Evolutionary conservation across 2,888 invertebrate genomes (phyloP).

Genomic region (Troides aeacus): DNA sequence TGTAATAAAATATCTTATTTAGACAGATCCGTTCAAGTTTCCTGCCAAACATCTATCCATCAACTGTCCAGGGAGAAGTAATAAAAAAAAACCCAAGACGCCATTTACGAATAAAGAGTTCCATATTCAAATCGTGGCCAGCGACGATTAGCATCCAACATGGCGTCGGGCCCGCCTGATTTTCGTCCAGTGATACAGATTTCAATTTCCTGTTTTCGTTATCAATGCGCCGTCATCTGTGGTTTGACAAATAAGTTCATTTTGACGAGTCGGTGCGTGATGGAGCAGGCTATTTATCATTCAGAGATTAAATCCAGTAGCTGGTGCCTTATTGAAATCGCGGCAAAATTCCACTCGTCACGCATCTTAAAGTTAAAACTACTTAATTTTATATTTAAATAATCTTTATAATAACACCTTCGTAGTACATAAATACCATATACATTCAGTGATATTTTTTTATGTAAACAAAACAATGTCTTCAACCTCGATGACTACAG

Average conservation of each 20-base stretch:
- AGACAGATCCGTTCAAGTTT: constrained; percentile 43
- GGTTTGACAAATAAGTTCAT: constrained; percentile 78
- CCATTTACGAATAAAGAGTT: constrained; percentile 63
- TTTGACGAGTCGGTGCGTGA: constrained; percentile 71
- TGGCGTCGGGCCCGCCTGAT: constrained; percentile 60
- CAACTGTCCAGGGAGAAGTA: constrained; percentile 44
- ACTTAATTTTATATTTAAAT: neutral
- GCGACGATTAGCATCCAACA: constrained; percentile 72
- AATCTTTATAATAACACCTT: neutral
- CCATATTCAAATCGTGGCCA: constrained; percentile 70
- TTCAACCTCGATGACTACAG: no score
- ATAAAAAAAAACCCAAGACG: constrained; percentile 48
- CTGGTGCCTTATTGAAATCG: constrained; percentile 45
- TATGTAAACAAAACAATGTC: no score
- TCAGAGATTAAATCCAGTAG: constrained; percentile 51
- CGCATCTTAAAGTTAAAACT: constrained; percentile 11
- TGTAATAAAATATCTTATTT: constrained; percentile 27
- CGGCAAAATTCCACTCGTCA: constrained; percentile 23
- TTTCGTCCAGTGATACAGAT: constrained; percentile 76
- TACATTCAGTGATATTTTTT: neutral
- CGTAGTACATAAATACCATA: neutral
- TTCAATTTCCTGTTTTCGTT: constrained; percentile 77
- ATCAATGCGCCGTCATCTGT: constrained; percentile 68
- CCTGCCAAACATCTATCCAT: constrained; percentile 57
- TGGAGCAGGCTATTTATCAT: constrained; percentile 64